A percentile compares a stretch with the other conserved stretches of the same genome.
Evolutionary conservation across 2,113 vertebrate genomes (phyloP).

Genomic region (human): DNA sequence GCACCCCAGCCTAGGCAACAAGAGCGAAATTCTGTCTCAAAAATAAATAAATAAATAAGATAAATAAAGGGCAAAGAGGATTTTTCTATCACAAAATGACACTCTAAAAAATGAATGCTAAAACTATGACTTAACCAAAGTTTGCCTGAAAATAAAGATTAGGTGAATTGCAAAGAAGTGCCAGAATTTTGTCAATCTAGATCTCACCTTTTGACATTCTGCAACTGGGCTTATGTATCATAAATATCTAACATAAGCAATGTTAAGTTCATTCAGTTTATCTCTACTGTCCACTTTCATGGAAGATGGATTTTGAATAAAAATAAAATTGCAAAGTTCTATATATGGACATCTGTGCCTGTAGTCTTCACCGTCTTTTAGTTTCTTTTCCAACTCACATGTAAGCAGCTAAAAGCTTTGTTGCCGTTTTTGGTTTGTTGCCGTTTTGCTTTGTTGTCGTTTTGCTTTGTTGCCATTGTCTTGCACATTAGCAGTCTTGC

Average conservation of each 20-base stretch:
- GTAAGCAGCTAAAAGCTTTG: neutral
- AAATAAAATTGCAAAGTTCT: neutral
- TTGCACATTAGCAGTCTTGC: constrained; percentile 26
- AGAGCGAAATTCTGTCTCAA: too few relatives aligned
- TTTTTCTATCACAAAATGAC: neutral
- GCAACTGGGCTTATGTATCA: neutral
- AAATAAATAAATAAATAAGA: too few relatives aligned
- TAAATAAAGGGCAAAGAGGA: neutral
- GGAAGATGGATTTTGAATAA: neutral
- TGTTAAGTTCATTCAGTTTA: neutral
- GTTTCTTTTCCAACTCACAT: neutral
- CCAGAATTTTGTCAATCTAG: neutral
- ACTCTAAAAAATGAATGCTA: neutral
- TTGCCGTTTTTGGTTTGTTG: neutral
- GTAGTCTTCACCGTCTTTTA: constrained; percentile 9
- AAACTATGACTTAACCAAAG: neutral
- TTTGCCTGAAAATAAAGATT: neutral
- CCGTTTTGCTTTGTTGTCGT: too few relatives aligned
- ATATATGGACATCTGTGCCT: neutral
- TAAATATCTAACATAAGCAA: neutral
- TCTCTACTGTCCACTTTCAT: neutral
- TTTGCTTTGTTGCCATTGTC: too few relatives aligned
- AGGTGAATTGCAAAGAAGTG: neutral
- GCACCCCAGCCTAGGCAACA: too few relatives aligned
- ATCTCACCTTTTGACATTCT: neutral